Evolutionary conservation across 1,140 invertebrate species (phyloP).

Genomic region (Scaptodrosophila lebanonensis): DNA sequence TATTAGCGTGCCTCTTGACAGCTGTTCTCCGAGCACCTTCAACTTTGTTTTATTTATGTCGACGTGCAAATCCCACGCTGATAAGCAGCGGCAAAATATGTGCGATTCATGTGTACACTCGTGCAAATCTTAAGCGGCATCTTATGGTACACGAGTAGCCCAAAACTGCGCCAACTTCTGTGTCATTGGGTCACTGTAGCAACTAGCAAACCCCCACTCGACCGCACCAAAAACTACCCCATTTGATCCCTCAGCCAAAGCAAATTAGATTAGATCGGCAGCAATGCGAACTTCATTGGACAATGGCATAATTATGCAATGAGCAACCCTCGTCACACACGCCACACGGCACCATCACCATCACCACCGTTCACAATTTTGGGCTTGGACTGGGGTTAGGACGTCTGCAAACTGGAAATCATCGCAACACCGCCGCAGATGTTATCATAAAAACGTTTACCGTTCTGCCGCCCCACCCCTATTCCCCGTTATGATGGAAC

Average conservation of each 20-base stretch:
- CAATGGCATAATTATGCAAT: conserved; percentile 73
- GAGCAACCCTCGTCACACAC: conserved; percentile 55
- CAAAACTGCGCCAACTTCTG: conserved; percentile 28
- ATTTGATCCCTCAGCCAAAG: background rate
- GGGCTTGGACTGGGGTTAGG: background rate
- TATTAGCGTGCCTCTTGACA: conserved; percentile 17
- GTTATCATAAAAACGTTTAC: conserved; percentile 71
- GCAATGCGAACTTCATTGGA: conserved; percentile 63
- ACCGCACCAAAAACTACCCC: conserved; percentile 14
- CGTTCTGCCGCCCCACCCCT: conserved; percentile 33
- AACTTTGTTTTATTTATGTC: background rate
- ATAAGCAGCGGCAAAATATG: conserved; percentile 21
- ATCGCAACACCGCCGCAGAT: conserved; percentile 61
- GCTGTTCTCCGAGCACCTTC: conserved; percentile 3
- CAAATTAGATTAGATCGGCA: conserved; percentile 68
- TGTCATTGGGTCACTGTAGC: conserved; percentile 50
- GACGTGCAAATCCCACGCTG: background rate
- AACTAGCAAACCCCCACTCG: background rate
- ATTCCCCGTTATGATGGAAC: conserved; percentile 50
- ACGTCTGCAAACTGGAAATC: conserved; percentile 20
- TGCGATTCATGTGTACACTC: too few species aligned
- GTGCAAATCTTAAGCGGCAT: background rate
- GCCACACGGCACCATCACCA: too few species aligned
- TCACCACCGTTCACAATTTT: background rate
- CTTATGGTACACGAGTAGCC: background rate